Conservation (phyloP, 2,888 invertebrate species). For the Hyles lineata region DNA sequence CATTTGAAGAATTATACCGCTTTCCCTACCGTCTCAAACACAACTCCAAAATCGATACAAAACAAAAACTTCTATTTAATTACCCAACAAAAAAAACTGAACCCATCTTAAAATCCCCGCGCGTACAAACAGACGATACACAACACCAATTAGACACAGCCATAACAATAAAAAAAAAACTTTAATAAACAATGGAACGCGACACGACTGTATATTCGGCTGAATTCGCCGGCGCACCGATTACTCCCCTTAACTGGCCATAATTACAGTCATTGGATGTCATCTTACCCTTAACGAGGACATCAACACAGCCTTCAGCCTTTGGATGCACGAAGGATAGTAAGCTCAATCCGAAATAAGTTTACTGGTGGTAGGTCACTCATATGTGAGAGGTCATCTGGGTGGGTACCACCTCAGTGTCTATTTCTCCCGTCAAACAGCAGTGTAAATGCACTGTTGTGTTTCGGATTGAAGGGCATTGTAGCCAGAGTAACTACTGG, state of each 20-base stretch:
- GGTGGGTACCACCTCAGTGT: too few species aligned
- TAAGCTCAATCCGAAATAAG: neutral
- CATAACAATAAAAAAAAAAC: constrained; percentile 76
- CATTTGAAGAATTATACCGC: too few species aligned
- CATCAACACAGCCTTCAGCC: constrained; percentile 57
- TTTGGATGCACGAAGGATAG: constrained; percentile 17
- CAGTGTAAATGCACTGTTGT: too few species aligned
- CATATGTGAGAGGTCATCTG: too few species aligned
- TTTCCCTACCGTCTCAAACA: too few species aligned
- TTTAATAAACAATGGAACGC: constrained; percentile 76
- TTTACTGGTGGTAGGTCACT: too few species aligned
- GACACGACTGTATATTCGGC: constrained; percentile 70
- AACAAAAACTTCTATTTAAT: neutral
- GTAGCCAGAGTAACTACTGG: too few species aligned
- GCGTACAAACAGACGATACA: constrained; percentile 37
- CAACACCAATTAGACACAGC: constrained; percentile 58
- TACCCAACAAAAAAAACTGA: neutral
- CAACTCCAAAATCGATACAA: too few species aligned
- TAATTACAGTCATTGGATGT: constrained; percentile 82
- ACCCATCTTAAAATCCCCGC: constrained; percentile 28
- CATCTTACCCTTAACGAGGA: constrained; percentile 80
- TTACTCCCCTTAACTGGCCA: constrained; percentile 73
- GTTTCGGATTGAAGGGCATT: too few species aligned
- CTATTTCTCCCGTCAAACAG: too few species aligned
- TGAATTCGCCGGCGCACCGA: constrained; percentile 62